Base-by-base conservation (phyloP, 2,797 vertebrate species). In the Liparis tanakae region DNA sequence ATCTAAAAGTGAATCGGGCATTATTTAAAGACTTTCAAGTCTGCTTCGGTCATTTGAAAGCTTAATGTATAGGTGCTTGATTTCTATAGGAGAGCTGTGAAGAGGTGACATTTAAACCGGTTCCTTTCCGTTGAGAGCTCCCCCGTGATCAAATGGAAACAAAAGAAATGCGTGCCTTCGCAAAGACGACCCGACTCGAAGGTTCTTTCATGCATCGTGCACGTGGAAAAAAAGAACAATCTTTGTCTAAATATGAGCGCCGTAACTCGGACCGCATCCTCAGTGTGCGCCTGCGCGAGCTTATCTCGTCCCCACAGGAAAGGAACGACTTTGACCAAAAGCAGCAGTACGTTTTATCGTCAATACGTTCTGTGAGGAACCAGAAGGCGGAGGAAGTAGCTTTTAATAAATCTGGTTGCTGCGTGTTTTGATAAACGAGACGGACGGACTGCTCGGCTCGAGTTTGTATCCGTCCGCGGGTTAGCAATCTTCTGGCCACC, bases 301-400 rank as follows among this genome's bases (percentile, higher is more conserved):
- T 91, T 92, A 92, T 93, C 92, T 91, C 88, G 87, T 92, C 88
- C 91, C 86, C 88, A 87, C 87, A 88, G 67, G 73, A 88, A 88
- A 85, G 85, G 85, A 88, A 85, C 88, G 84, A 92, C 85, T 89
- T 87, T 77, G 88, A 84, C 89, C 73, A 82, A 89, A 88, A 67
- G 69, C 90, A 71, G 76, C 67, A 58, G 85, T 81, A 80, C 76
- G 78, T 91, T 91, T n/a, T 87, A 4, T 30, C 25, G 90, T 93
- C 93, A 90, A 94, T 91, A 87, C 88, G 90, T 88, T 92, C 81
- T 85, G 79, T 25, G 68, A 85, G 85, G 82, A 90, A 87, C 85
- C 87, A 83, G 58, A 79, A 81, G 85, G 78, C 84, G 68, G 83
- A 80, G 78, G 67, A 78, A 79, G 76, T 78, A 58, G 74, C 48